Evolutionary conservation across 2,888 invertebrate genomes (phyloP), one percentile per base, ranked within the genome.

Genomic region (Candidula unifasciata): DNA sequence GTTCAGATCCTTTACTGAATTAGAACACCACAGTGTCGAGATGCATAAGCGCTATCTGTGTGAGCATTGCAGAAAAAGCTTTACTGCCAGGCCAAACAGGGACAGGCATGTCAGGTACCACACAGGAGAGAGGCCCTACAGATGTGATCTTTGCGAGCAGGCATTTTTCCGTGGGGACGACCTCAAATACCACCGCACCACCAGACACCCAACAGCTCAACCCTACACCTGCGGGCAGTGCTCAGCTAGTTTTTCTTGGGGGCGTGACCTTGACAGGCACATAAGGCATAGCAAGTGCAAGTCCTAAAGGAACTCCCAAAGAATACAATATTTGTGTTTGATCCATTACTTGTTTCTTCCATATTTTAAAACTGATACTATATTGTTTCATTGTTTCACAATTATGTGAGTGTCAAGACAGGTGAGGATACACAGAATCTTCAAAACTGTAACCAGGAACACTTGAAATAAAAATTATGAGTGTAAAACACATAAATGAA

Each of bases 61-160:
- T 86, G 90, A 91, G 83, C 92, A 91, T 86, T 93, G 93, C 87
- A 89, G 91, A 8, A 92, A 92, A 85, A 89, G 89, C n/a, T 93
- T 93, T 87, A 93, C 93, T 3, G 92, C 93, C 69, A 90, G 92
- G 57, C 92, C 93, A 10, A 93, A 93, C 86, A 88, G 93, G 27
- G 93, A 93, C 82, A 90, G 93, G 1, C 93, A 93, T 85, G 90
- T 92, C 27, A 91, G 93, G 44, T 91, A 92, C 81, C 93, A 93
- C 88, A 93, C 93, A 0, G 93, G 93, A 0, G 92, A 91, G 35
- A 90, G 91, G 21, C 93, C 93, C 0, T 92, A 91, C 87, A 88
- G 88, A 78, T 92, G 92, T 85, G 90, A 90, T n/a, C 86, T 91
- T 18, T 92, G 92, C 83, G 79, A 82, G 2, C 86, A 88, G 68